Conservation (phyloP, 92 coral and sea anemone genomes). For the Porites lobata region DNA sequence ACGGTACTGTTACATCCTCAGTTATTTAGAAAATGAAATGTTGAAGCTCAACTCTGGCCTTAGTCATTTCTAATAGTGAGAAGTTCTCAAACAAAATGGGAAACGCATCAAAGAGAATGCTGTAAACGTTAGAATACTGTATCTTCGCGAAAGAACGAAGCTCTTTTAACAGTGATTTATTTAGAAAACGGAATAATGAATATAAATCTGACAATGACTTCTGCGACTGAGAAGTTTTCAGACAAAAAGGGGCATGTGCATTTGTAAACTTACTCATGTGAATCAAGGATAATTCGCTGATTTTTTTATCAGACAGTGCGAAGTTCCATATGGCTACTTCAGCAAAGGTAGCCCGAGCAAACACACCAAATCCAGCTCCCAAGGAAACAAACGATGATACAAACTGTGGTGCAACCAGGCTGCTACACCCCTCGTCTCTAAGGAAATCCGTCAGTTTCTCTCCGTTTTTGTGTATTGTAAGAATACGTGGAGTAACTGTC, state of each 20-base stretch:
- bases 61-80: too few species aligned
- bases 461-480: slow-evolving; percentile 24
- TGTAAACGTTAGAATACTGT: too few species aligned
- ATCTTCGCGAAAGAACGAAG: too few species aligned
- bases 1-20: too few species aligned
- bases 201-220: neutral
- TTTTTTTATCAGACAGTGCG: slow-evolving; percentile 4
- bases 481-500: neutral
- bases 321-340: slow-evolving; percentile 18
- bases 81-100: too few species aligned
- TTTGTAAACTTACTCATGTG: neutral
- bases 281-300: neutral
- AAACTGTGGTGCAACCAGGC: neutral
- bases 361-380: slow-evolving; percentile 17
- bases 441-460: slow-evolving; percentile 2
- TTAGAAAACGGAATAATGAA: too few species aligned
- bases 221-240: neutral
- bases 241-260: neutral
- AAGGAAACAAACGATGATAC: neutral
- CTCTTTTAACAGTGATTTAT: too few species aligned
- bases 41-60: too few species aligned
- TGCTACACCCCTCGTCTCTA: slow-evolving; percentile 3
- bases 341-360: neutral
- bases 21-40: too few species aligned
- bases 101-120: too few species aligned